Base-by-base conservation (phyloP, 2,888 invertebrate species). In the Adineta ricciae region DNA sequence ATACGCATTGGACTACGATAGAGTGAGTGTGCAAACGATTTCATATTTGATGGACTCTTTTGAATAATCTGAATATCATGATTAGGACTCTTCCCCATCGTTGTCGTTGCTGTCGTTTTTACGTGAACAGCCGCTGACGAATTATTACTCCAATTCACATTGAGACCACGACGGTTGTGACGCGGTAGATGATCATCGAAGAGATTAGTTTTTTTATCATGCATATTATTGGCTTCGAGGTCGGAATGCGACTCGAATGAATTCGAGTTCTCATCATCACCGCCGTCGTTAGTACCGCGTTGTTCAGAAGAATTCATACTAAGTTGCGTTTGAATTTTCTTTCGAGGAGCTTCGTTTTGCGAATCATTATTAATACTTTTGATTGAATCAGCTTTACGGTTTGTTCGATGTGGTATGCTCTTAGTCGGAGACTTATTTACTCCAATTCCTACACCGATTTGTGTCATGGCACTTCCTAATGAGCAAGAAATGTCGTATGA, bases 211-310 rank as follows among this genome's bases (percentile, higher is more conserved):
- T 41, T 5, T 78, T 82, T 84, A 27, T 84, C 54, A 41, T 56
- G 14, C 16, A 0, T 84, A 24, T 54, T 52, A 49, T 46, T 78
- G 14, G 38, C 36, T 36, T 85, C 84, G 52, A 36, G 52, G 54
- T 85, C 85, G 1, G 85, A 85, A 84, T 85, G 85, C 9, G 85
- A 85, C 24, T 85, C 85, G 32, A 54, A 85, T 32, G 83, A 83
- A 49, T 83, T 85, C n/a, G 85, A 85, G 9, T 32, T 50, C 7
- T 83, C 83, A 50, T 83, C 50, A 50, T 83, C 50, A 50, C 21
- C 27, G n/a, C 46, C 38, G 41, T 46, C 46, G n/a, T 82, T 41
- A 24, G 38, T 82, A 0, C 1, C 32, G 3, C 19, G 36, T 32
- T 1, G 46, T 19, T 83, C 50, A 0, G 83, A 83, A 27, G 50